A percentile compares a stretch with the other conserved stretches of the same genome.
These are phyloP conservation scores for Brachyistius frenatus DNA, from an alignment of 2,113 vertebrate genomes.

Conservation along the genomic window DNA sequence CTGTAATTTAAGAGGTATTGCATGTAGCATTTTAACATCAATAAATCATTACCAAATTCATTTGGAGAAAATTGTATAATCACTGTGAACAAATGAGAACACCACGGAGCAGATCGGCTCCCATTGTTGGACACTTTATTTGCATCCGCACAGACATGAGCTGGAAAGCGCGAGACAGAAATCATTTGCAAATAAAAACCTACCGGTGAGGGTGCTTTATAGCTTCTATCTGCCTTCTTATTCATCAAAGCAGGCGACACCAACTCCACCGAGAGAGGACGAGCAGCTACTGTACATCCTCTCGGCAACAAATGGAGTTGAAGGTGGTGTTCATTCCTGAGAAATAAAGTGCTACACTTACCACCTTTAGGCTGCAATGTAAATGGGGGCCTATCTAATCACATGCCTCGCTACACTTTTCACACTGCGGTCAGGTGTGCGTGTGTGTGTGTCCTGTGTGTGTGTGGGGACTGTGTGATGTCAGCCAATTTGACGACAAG, in stretches of 20 bases:
- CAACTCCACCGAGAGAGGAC: not conserved
- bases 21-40: conserved; percentile 13
- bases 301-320: not conserved
- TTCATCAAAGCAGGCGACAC: conserved; percentile 5
- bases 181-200: conserved; percentile 19
- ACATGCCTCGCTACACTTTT: conserved; percentile 32
- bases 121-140: not conserved
- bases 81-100: conserved; percentile 43
- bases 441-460: conserved; percentile 19
- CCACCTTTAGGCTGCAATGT: conserved; percentile 5
- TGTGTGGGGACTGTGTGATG: conserved; percentile 32
- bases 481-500: conserved; percentile 49
- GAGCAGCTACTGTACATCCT: not conserved
- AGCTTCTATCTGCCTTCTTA: not conserved
- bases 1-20: conserved; percentile 27
- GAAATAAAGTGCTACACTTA: conserved; percentile 19
- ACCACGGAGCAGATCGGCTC: not conserved
- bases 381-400: conserved; percentile 38
- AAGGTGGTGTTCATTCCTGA: conserved; percentile 4
- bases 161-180: not conserved
- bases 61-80: conserved; percentile 10
- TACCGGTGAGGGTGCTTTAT: not conserved
- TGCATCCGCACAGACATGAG: conserved; percentile 7
- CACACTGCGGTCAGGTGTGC: conserved; percentile 39
- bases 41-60: conserved; percentile 45